phyloP scores from a whole-genome alignment of 2,113 vertebrate species.

The Pelobates fuscus region DNA sequence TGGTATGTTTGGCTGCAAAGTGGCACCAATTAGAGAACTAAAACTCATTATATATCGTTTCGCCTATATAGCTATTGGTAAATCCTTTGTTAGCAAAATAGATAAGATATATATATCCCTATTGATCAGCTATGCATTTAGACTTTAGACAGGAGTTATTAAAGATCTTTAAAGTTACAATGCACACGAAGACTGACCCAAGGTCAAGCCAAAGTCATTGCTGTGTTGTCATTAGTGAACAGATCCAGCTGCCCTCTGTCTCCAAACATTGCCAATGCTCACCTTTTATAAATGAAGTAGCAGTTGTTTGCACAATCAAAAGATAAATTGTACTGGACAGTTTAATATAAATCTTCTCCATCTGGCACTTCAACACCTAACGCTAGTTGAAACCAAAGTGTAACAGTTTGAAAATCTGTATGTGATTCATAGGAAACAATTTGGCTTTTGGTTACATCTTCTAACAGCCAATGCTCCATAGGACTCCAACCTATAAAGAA shows the following conservation, averaged over 20 bases:
- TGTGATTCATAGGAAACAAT: constrained; percentile 31
- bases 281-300: not conserved
- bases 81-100: too few species aligned
- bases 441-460: constrained; percentile 10
- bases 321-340: constrained; percentile 23
- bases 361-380: constrained; percentile 31
- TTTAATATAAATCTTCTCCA: constrained; percentile 16
- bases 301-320: constrained; percentile 6
- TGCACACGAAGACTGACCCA: too few species aligned
- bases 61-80: too few species aligned
- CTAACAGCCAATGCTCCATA: constrained; percentile 12
- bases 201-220: too few species aligned
- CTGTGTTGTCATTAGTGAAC: too few species aligned
- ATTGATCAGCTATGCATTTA: too few species aligned
- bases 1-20: too few species aligned
- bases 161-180: too few species aligned
- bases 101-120: too few species aligned
- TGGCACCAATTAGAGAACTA: too few species aligned
- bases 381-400: constrained; percentile 8
- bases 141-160: too few species aligned
- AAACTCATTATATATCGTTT: too few species aligned
- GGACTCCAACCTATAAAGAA: constrained; percentile 3
- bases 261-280: not conserved
- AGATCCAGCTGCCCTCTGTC: not conserved
- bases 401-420: constrained; percentile 15